Conservation (phyloP, 2,797 vertebrate species). For the Bradypodion pumilum region DNA sequence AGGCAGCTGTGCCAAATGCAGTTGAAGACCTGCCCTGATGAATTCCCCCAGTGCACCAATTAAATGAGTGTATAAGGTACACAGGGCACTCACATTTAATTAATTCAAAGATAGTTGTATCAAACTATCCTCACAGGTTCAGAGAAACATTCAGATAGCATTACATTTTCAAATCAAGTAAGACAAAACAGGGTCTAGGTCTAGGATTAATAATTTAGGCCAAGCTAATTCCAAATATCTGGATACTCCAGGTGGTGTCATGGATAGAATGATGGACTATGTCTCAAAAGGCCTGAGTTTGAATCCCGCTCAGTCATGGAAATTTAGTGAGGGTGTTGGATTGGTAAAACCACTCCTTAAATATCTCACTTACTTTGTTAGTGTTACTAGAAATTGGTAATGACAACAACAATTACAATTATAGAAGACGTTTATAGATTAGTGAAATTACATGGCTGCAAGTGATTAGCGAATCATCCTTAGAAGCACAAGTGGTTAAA, state of each 20-base stretch:
- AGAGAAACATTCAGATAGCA: background rate
- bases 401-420: too few species aligned
- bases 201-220: too few species aligned
- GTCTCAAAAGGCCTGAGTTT: too few species aligned
- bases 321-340: too few species aligned
- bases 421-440: background rate
- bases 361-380: too few species aligned
- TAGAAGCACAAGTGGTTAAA: background rate
- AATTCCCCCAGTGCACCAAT: background rate
- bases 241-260: too few species aligned
- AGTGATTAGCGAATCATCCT: background rate
- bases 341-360: too few species aligned
- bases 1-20: background rate
- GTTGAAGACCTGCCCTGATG: background rate
- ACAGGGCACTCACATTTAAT: background rate
- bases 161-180: background rate
- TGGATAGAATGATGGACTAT: too few species aligned
- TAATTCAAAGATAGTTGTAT: background rate
- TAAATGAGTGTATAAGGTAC: background rate
- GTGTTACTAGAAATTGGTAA: too few species aligned
- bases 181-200: background rate
- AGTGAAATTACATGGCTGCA: background rate
- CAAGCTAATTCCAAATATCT: too few species aligned
- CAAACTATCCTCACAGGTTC: background rate
- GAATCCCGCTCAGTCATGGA: too few species aligned